These are phyloP conservation scores for Cryptomyrus ogoouensis DNA, from an alignment of 2,113 vertebrate species.

Conservation along the genomic window DNA sequence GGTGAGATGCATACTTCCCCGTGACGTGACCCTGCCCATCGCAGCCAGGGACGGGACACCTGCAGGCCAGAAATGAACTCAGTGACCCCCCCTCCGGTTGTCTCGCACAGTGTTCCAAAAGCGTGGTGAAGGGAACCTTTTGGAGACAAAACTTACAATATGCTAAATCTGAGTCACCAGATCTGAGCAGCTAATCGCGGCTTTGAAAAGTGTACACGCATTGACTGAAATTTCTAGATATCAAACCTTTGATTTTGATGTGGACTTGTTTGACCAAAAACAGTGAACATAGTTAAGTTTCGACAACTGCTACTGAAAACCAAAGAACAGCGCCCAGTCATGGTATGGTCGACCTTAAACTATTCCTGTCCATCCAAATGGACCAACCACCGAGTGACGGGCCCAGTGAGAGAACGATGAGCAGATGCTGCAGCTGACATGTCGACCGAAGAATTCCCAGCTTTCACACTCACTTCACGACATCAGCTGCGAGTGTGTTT, in stretches of 20 bases:
- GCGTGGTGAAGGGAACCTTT: not conserved
- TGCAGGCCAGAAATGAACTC: conserved; percentile 39
- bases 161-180: not conserved
- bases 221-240: not conserved
- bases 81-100: not conserved
- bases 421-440: conserved; percentile 4
- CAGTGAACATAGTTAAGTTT: not conserved
- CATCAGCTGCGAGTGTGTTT: conserved; percentile 3
- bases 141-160: not conserved
- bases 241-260: not conserved
- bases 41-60: conserved; percentile 95
- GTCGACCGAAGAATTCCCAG: not conserved
- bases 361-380: not conserved
- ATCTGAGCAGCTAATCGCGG: not conserved
- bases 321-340: not conserved
- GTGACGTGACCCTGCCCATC: conserved; percentile 97
- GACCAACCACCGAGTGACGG: not conserved
- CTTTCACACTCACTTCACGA: not conserved
- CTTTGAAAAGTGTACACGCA: not conserved
- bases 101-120: not conserved
- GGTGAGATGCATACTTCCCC: conserved; percentile 94
- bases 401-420: not conserved
- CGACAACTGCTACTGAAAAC: not conserved
- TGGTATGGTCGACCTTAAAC: not conserved
- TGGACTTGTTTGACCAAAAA: not conserved